Base-by-base conservation (phyloP, 2,797 vertebrate species). In the Acomys russatus region DNA sequence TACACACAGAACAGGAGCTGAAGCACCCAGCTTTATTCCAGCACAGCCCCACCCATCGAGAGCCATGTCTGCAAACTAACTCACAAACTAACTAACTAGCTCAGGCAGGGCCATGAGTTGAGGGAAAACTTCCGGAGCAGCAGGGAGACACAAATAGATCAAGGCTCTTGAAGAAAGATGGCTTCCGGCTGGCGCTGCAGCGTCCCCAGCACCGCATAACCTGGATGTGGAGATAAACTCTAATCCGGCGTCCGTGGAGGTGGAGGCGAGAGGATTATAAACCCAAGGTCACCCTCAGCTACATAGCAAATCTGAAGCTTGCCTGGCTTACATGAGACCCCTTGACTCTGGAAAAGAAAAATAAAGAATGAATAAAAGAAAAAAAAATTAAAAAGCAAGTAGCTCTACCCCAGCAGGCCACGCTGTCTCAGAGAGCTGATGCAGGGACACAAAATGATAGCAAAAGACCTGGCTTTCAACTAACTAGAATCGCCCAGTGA, bases 121-220 rank as follows among this genome's bases (percentile, higher is more conserved):
- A 79, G 10, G 61, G 66, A 18, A n/a, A 64, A 15, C 28, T n/a
- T 79, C 56, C 3, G 3, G 30, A n/a, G 35, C 64, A 44, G 17
- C 0, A 0, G 9, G 51, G 15, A 10, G 63, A 28, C 0, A 0
- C 0, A 17, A 59, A 12, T 33, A 8, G 56, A 6, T 2, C 0
- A 0, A n/a, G 17, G 28, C 30, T 35, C 15, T 7, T 4, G 6
- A 12, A 77, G 38, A 25, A 44, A 23, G 33, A 4, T 0, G 12
- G 44, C 59, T 25, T n/a, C 44, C 6, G 73, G 30, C 28, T 90
- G 20, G 11, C 10, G 22, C 7, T 35, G 33, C 33, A 28, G 61
- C 20, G 11, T 77, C 14, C 59, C 30, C 59, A 51, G 73, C 73
- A 77, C 8, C 44, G 33, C 38, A 64, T n/a, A 77, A n/a, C 49